These are phyloP conservation scores for Enchytraeus crypticus DNA, from an alignment of 2,888 invertebrate species.

Conservation along the genomic window DNA sequence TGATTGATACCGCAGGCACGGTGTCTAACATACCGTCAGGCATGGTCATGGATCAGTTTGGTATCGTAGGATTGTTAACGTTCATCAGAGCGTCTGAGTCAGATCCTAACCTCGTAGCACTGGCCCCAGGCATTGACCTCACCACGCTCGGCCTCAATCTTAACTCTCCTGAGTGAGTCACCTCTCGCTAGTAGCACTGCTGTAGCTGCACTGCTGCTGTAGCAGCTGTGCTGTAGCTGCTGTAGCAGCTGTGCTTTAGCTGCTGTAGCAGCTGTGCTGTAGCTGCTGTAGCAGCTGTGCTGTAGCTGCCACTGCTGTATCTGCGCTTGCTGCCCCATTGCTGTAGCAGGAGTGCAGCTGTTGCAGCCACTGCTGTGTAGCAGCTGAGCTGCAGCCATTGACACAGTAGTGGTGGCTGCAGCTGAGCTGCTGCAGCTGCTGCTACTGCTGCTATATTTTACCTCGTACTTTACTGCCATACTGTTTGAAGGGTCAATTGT, in stretches of 20 bases:
- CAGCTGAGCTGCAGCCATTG: too few relatives aligned
- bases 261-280: neutral
- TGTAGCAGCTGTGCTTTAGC: neutral
- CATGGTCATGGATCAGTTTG: conserved; percentile 99
- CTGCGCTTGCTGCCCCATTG: too few relatives aligned
- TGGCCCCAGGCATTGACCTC: conserved; percentile 94
- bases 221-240: neutral
- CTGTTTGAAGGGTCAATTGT: too few relatives aligned
- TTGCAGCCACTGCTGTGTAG: too few relatives aligned
- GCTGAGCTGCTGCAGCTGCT: too few relatives aligned
- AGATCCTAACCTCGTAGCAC: conserved; percentile 87
- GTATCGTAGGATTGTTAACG: conserved; percentile 94
- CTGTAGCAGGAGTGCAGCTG: too few relatives aligned
- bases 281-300: neutral
- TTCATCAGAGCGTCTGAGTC: conserved; percentile 96
- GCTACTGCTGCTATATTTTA: too few relatives aligned
- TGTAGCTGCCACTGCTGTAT: too few relatives aligned
- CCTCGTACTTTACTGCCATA: too few relatives aligned
- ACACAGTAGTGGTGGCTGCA: too few relatives aligned
- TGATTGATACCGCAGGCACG: conserved; percentile 73
- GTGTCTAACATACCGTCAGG: conserved; percentile 96
- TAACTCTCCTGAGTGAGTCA: conserved; percentile 78
- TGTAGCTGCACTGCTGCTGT: neutral
- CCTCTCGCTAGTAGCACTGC: neutral
- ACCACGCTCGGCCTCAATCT: conserved; percentile 95